Conservation (phyloP, 2,888 invertebrate genomes). For the Chesias legatella region DNA sequence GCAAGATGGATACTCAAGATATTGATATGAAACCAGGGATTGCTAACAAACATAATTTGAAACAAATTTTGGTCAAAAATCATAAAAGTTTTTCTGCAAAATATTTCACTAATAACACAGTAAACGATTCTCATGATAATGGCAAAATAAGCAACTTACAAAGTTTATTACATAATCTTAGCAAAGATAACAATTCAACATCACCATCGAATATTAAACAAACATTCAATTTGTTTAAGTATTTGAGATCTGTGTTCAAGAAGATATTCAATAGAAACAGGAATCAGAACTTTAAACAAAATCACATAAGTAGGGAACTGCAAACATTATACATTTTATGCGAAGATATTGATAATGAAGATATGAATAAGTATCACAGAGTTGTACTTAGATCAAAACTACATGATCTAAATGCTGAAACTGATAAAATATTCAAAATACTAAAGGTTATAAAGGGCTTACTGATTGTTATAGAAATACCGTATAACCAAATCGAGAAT, state of each 20-base stretch:
- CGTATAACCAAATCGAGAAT: constrained; percentile 17
- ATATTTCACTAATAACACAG: too few relatives aligned
- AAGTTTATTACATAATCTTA: constrained; percentile 25
- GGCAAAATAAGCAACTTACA: constrained; percentile 6
- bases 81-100: constrained; percentile 5
- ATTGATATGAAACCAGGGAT: constrained; percentile 21
- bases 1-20: constrained; percentile 20
- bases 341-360: constrained; percentile 46
- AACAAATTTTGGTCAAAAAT: constrained; percentile 29
- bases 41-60: constrained; percentile 30
- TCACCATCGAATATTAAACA: constrained; percentile 25
- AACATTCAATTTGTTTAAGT: constrained; percentile 39
- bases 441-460: constrained; percentile 56
- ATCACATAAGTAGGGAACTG: constrained; percentile 31
- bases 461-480: constrained; percentile 39
- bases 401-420: constrained; percentile 46
- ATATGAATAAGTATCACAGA: constrained; percentile 35
- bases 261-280: constrained; percentile 40
- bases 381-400: constrained; percentile 43
- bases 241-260: constrained; percentile 50
- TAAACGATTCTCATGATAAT: background rate
- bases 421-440: constrained; percentile 45
- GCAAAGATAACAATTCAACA: constrained; percentile 28
- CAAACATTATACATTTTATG: constrained; percentile 48
- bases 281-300: constrained; percentile 18